Evolutionary conservation across 1,140 invertebrate genomes (phyloP).

Genomic region (Aphelenchoides avenae): DNA sequence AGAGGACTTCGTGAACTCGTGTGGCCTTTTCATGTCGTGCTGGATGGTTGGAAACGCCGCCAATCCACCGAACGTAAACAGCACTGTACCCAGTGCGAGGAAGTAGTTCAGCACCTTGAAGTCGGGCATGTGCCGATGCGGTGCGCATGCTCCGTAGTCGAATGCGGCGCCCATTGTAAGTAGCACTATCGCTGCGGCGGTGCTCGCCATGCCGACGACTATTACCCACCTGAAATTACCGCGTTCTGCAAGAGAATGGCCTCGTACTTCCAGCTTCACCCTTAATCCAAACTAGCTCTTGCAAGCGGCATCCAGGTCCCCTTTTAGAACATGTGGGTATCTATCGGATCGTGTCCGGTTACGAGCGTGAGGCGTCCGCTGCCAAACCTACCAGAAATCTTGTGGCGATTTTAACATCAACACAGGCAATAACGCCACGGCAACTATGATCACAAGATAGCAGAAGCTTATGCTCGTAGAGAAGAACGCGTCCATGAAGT

Average conservation of each 20-base stretch:
- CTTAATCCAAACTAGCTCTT: too few species aligned
- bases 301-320: too few species aligned
- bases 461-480: conserved; percentile 3
- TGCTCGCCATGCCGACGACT: conserved; percentile 14
- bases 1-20: conserved; percentile 12
- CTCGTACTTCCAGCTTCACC: too few species aligned
- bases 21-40: conserved; percentile 65
- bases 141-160: conserved; percentile 11
- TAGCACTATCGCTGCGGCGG: conserved; percentile 7
- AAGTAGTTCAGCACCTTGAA: conserved; percentile 7
- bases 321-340: too few species aligned
- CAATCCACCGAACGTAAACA: conserved; percentile 68
- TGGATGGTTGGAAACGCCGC: conserved; percentile 70
- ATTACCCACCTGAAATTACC: conserved; percentile 56
- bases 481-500: conserved; percentile 21
- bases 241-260: too few species aligned
- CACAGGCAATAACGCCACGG: conserved; percentile 41
- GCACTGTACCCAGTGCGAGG: conserved; percentile 57
- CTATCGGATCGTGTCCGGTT: too few species aligned
- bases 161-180: conserved; percentile 6
- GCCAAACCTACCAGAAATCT: conserved; percentile 46
- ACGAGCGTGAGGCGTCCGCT: too few species aligned
- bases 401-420: conserved; percentile 26
- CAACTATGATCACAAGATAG: conserved; percentile 20
- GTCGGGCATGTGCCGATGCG: conserved; percentile 4